These are phyloP conservation scores for Sylvietta virens DNA, from an alignment of 2,113 vertebrate species.

Conservation along the genomic window DNA sequence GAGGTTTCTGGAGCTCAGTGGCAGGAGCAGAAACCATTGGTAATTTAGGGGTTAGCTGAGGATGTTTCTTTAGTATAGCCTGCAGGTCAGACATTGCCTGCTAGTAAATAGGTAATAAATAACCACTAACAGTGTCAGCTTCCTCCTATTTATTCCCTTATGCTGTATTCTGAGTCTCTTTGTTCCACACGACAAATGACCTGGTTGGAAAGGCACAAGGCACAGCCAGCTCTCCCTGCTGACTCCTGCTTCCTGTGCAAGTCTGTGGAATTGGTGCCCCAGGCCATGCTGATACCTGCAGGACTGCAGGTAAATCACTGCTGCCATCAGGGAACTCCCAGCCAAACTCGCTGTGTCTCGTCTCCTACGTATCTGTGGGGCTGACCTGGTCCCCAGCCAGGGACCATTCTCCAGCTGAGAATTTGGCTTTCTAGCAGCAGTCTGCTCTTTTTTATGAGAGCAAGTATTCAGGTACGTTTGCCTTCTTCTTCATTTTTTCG, in stretches of 20 bases:
- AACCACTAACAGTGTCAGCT: background rate
- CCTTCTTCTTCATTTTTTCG: background rate
- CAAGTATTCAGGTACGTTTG: accelerated
- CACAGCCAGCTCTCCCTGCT: background rate
- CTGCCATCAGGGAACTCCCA: background rate
- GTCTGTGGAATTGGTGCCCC: background rate
- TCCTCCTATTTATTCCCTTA: background rate
- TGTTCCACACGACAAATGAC: background rate
- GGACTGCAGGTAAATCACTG: background rate
- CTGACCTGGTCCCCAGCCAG: background rate
- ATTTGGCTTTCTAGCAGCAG: background rate
- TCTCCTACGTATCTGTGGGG: background rate
- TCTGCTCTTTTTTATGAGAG: background rate
- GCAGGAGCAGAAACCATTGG: background rate
- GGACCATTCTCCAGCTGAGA: background rate
- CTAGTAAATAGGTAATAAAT: constrained; percentile 24
- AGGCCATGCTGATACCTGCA: background rate
- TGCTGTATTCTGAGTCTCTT: background rate
- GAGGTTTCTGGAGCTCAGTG: background rate
- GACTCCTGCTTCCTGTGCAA: background rate
- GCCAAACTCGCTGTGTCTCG: background rate
- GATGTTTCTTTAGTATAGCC: background rate
- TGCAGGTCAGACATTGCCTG: background rate
- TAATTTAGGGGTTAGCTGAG: background rate
- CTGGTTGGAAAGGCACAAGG: background rate